Conservation (phyloP, 2,888 invertebrate genomes). For the Arctia plantaginis region DNA sequence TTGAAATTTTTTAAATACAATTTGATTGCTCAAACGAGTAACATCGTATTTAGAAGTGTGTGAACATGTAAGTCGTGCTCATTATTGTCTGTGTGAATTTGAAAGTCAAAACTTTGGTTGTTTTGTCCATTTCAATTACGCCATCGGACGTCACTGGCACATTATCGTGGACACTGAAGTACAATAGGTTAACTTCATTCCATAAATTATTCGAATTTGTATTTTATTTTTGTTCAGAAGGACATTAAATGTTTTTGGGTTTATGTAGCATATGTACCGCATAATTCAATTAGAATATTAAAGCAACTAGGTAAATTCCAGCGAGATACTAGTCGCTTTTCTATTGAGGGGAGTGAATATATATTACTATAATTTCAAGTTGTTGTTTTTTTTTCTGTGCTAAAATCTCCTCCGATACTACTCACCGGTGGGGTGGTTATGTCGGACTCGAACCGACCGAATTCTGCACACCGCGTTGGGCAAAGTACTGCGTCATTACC, state of each 20-base stretch:
- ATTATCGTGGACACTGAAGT: conserved; percentile 37
- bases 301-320: neutral
- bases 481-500: too few species aligned
- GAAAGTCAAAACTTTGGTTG: conserved; percentile 43
- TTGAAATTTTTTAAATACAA: conserved; percentile 59
- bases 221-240: conserved; percentile 14
- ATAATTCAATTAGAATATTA: neutral
- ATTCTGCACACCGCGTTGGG: too few species aligned
- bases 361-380: too few species aligned
- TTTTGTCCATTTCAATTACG: conserved; percentile 46
- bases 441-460: too few species aligned
- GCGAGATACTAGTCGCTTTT: neutral
- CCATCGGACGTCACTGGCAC: conserved; percentile 34
- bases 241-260: neutral
- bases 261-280: neutral
- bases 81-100: conserved; percentile 56
- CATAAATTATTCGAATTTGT: conserved; percentile 47
- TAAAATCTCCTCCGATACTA: too few species aligned
- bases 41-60: conserved; percentile 61
- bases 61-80: conserved; percentile 55
- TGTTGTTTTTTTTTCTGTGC: too few species aligned
- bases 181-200: conserved; percentile 45
- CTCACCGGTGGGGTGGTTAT: too few species aligned
- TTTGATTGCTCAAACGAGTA: conserved; percentile 65
- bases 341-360: neutral